These are phyloP conservation scores for Trichogramma dendrolimi DNA, from an alignment of 2,888 invertebrate species.

Conservation along the genomic window DNA sequence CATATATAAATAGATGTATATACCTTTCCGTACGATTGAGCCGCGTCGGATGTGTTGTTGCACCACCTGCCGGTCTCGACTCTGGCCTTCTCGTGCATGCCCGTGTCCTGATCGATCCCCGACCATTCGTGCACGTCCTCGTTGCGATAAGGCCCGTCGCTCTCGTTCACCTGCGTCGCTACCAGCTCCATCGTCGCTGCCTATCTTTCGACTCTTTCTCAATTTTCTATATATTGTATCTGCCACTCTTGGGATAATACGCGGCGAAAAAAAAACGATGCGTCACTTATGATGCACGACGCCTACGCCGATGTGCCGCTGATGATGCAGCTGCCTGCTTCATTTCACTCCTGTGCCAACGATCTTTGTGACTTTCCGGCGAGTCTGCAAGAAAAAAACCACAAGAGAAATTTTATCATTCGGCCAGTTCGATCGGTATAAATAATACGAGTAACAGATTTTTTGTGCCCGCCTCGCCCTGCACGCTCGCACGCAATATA, in stretches of 20 bases:
- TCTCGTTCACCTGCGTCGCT: conserved; percentile 37
- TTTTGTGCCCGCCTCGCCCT: too few species aligned
- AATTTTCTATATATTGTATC: background rate
- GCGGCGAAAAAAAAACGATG: too few species aligned
- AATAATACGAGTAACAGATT: too few species aligned
- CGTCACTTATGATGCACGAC: too few species aligned
- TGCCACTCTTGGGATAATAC: background rate
- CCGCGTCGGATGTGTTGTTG: conserved; percentile 52
- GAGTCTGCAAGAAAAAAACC: too few species aligned
- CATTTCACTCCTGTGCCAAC: too few species aligned
- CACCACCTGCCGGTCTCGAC: conserved; percentile 58
- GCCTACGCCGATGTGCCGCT: too few species aligned
- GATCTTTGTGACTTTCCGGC: too few species aligned
- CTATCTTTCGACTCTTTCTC: background rate
- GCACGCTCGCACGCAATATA: too few species aligned
- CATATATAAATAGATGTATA: background rate
- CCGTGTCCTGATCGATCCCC: conserved; percentile 55
- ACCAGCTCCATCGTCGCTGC: conserved; percentile 40
- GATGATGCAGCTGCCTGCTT: too few species aligned
- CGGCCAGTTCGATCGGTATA: too few species aligned
- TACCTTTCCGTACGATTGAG: conserved; percentile 58
- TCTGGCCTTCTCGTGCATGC: conserved; percentile 56
- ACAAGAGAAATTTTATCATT: too few species aligned
- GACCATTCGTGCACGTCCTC: conserved; percentile 59
- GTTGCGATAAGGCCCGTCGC: conserved; percentile 52